Evolutionary conservation across 2,113 vertebrate genomes (phyloP), one percentile per base, ranked within the genome.

Genomic region (Scomber colias): DNA sequence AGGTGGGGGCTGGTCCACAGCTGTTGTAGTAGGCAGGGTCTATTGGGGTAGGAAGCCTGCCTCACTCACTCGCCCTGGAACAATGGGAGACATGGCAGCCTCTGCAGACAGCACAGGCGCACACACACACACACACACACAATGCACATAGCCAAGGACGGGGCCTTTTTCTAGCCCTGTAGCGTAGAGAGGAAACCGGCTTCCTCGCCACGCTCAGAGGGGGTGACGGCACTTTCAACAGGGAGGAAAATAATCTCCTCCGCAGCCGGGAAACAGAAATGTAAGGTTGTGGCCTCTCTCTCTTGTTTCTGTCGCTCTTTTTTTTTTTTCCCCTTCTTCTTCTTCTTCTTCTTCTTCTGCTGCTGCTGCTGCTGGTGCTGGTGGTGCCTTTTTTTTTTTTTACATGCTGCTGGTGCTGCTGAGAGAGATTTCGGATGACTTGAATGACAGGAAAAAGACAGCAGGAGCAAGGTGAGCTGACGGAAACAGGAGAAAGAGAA

Each of bases 1-100:
- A 91, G 93, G 92, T 88, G 91, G 94, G 91, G 94, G 93, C 89
- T 87, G 85, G 91, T 93, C 92, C 94, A 94, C 95, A 95, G 93
- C 93, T 95, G 94, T 93, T 92, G 89, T 94, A 92, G 92, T 83
- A 90, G 91, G 92, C 91, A 88, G 90, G 87, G 84, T 92, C 92
- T 94, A 79, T 86, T 45, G 85, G 90, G 83, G 86, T 91, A 92
- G 88, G 90, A 92, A 90, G 91, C 82, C 86, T 83, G 89, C 88
- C 87, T 92, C 92, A 86, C 87, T 91, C 90, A 82, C 81, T 94
- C 85, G 74, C 85, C 81, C 89, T 84, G 90, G 92, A 95, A 94
- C 95, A 94, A 93, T 93, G 94, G 93, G 83, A 92, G 92, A 90
- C 89, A 92, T 87, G 91, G 93, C 92, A 91, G 91, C 85, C 90